Percentiles rank a stretch among this genome's conserved stretches.
phyloP scores from a whole-genome alignment of 1,140 invertebrate genomes.

The Glossosoma conforme region DNA sequence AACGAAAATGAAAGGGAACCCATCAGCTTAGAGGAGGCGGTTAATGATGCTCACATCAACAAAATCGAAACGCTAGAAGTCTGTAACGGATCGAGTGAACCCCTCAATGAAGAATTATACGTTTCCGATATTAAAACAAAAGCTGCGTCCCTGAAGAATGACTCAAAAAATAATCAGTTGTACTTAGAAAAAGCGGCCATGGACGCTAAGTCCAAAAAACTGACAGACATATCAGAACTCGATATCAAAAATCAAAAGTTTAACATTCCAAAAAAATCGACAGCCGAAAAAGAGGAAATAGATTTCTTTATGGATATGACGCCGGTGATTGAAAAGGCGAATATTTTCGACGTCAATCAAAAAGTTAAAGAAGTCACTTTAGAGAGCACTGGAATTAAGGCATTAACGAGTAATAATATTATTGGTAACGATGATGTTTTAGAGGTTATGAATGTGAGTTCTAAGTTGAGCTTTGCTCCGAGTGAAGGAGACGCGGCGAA shows the following conservation, averaged over 20 bases:
- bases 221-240: constrained; percentile 61
- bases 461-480: constrained; percentile 46
- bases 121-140: constrained; percentile 13
- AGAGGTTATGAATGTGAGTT: constrained; percentile 30
- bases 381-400: constrained; percentile 14
- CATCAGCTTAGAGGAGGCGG: neutral
- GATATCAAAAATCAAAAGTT: constrained; percentile 68
- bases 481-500: constrained; percentile 38
- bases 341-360: constrained; percentile 43
- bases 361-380: constrained; percentile 25
- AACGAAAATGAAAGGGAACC: constrained; percentile 50
- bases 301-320: constrained; percentile 83
- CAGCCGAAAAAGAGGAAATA: constrained; percentile 52
- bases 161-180: constrained; percentile 25
- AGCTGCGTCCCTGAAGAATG: constrained; percentile 9
- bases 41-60: constrained; percentile 4
- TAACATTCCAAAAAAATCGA: constrained; percentile 36
- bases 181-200: constrained; percentile 42
- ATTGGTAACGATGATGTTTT: neutral
- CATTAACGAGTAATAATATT: neutral
- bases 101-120: neutral
- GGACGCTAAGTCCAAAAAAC: constrained; percentile 46
- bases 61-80: neutral
- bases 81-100: constrained; percentile 2
- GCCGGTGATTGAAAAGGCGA: constrained; percentile 67